A percentile compares a stretch with the other conserved stretches of the same genome.
Evolutionary conservation across 2,113 vertebrate genomes (phyloP).

Genomic region (Fregata magnificens): DNA sequence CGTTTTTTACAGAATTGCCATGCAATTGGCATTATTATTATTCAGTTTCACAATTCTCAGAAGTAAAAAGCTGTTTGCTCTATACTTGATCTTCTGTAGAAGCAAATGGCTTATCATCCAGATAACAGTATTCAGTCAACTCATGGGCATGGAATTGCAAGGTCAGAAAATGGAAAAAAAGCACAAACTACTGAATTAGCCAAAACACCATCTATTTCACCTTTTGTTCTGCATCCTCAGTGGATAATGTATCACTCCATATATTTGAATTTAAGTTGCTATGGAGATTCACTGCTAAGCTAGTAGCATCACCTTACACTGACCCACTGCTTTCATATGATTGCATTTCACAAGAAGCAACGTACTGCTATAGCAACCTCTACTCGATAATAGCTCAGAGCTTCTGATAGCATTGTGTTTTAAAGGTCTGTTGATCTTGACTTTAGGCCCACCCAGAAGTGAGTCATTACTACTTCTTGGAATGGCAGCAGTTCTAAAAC

Average conservation of each 20-base stretch:
- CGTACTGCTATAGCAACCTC: constrained; percentile 34
- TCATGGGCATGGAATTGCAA: not conserved
- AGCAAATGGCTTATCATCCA: not conserved
- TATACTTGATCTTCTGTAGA: not conserved
- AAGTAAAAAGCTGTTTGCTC: not conserved
- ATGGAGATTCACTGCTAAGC: constrained; percentile 4
- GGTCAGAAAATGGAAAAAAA: not conserved
- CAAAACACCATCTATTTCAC: not conserved
- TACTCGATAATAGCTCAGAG: not conserved
- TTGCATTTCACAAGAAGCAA: constrained; percentile 17
- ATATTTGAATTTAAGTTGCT: constrained; percentile 36
- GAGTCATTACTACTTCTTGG: not conserved
- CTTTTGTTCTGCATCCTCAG: not conserved
- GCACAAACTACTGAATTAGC: not conserved
- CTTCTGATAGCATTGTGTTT: not conserved
- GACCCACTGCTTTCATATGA: not conserved
- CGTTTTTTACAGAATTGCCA: not conserved
- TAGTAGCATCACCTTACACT: constrained; percentile 39
- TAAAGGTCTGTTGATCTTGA: constrained; percentile 2
- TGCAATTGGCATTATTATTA: not conserved
- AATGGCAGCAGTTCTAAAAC: not conserved
- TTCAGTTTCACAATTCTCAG: not conserved
- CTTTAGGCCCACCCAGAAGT: constrained; percentile 1
- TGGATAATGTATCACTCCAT: not conserved
- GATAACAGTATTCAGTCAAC: not conserved